Base-by-base conservation (phyloP, 2,888 invertebrate genomes). In the Noctua pronuba region DNA sequence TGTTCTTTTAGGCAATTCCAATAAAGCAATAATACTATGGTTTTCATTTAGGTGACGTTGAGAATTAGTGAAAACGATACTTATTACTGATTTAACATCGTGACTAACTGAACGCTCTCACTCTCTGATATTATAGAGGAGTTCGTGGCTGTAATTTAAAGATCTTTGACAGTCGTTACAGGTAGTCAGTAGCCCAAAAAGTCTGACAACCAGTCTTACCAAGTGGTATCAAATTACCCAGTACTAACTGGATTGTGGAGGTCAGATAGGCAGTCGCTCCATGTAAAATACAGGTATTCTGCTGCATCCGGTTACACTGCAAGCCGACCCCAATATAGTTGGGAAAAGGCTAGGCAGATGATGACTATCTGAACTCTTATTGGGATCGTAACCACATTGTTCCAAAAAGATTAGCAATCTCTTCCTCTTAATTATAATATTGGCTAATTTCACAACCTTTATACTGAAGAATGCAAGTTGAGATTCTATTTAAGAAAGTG, bases 401-500 rank as follows among this genome's bases (percentile, higher is more conserved):
- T 69, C 69, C 28, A 75, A 16, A 67, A 70, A 64, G 77, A 79
- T 66, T 71, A 62, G 52, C 38, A 38, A 82, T 82, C 78, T 77
- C 41, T 41, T 41, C 4, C 44, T 44, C 58, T 73, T 86, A 80
- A 80, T 80, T 80, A 83, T 60, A 73, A 79, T 83, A 85, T 86
- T 86, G 70, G 74, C 75, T 52, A 79, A 86, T 79, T 78, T 85
- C 70, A 72, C 64, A 86, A 85, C 80, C 83, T 85, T 80, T 75
- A 73, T 58, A 52, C 55, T 75, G 70, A 80, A 80, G 86, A 84
- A 84, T 84, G 79, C 75, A 52, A 66, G 71, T 76, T 69, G 83
- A 76, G 79, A 82, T 84, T 78, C 80, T 86, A 82, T 88, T 78
- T 72, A 80, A 67, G 72, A 80, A 85, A 84, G 80, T 85, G 83